A percentile compares a stretch with the other conserved stretches of the same genome.
phyloP scores from a whole-genome alignment of 2,113 vertebrate genomes.

The Eretmochelys imbricata region DNA sequence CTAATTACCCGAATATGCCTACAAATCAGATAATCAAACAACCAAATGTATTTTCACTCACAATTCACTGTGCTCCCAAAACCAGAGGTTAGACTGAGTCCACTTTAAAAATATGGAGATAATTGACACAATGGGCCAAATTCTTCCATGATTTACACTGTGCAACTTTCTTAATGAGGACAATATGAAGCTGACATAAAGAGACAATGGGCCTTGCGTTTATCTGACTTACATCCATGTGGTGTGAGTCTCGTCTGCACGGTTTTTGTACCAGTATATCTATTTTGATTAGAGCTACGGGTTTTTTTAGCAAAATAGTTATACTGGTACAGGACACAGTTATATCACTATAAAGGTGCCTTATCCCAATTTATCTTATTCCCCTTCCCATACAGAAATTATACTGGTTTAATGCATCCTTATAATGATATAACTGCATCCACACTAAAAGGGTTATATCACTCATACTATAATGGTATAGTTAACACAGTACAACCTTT shows the following conservation, averaged over 20 bases:
- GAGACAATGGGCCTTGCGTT: neutral
- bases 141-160: neutral
- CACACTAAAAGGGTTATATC: neutral
- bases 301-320: neutral
- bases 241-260: neutral
- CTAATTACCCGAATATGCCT: neutral
- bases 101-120: neutral
- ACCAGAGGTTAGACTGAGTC: neutral
- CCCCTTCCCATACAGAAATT: conserved; percentile 3
- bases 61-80: neutral
- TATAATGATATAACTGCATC: neutral
- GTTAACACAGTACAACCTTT: neutral
- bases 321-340: neutral
- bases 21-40: neutral
- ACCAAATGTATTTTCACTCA: neutral
- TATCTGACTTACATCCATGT: neutral
- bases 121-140: neutral
- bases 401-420: neutral
- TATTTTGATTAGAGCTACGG: neutral
- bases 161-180: neutral
- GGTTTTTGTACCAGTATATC: neutral
- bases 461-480: neutral
- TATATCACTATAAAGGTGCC: neutral
- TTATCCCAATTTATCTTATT: neutral
- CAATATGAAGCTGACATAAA: neutral